Base-by-base conservation (phyloP, 2,888 invertebrate genomes). In the Vesta saturnalis region DNA sequence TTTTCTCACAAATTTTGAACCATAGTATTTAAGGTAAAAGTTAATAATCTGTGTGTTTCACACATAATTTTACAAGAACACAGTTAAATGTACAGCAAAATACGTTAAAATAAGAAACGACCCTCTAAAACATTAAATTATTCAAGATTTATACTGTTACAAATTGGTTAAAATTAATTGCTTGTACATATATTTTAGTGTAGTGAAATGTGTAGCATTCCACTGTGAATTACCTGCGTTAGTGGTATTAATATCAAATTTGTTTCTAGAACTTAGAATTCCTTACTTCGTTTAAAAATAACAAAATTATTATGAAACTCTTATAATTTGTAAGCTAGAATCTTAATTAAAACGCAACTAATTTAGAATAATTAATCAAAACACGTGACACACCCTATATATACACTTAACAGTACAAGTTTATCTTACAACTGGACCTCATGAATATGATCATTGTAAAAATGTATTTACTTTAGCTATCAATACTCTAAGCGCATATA, bases 341-440 rank as follows among this genome's bases (percentile, higher is more conserved):
- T 39, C 8, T 39, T 52, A 49, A 55, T 67, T 67, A 65, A 70
- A 69, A 67, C 64, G 63, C 65, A 46, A 64, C 62, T 67, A 72
- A 72, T 70, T 70, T 68, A 64, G 59, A 70, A 70, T 69, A 69
- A 72, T 72, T 72, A 70, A 70, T 70, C 70, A 72, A 70, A 39
- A 69, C 67, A 23, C 56, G 60, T 56, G 57, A 67, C 65, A 66
- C 70, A 57, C 64, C 66, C 47, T 62, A 56, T 59, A 59, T 43
- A 68, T 49, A 63, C 57, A 54, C 47, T 58, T 59, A 60, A 55
- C 62, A 65, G 39, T 39, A 72, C 70, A 67, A 70, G 70, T 72
- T 72, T 70, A 73, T 71, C 67, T 71, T 60, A 55, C 8, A 49
- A 47, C 54, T 59, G 60, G 43, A 64, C 49, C 61, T 73, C 69